Evolutionary conservation across 2,113 vertebrate genomes (phyloP), one percentile per base, ranked within the genome.

Genomic region (Perca fluviatilis): DNA sequence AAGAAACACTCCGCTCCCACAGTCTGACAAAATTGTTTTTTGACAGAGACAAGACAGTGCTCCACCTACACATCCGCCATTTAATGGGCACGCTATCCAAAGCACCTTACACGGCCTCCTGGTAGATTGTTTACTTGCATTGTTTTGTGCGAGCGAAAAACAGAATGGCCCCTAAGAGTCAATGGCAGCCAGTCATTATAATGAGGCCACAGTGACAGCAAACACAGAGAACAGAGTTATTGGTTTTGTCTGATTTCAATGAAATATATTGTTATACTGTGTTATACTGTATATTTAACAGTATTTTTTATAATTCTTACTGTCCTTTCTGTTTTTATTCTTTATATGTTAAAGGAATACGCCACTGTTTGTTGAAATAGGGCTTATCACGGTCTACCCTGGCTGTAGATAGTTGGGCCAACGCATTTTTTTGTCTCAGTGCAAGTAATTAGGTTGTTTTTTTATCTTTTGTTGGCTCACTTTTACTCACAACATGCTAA

Each of bases 161-260:
- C 43, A 43, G 43, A 50, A 50, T 23, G 15, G 13, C 23, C 36
- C 30, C n/a, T 25, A 60, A 61, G 51, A 73, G 61, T 69, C 5
- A 3, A 21, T 46, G 56, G 33, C 68, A 43, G 50, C n/a, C 30
- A 16, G 50, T 56, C 1, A 0, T 65, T 73, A 36, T 78, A 85
- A 86, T 81, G 69, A 83, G 83, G 50, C 56, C 68, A 46, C 79
- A 47, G 40, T 25, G 87, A 77, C 62, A 77, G 63, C 30, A 58
- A 61, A 77, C 57, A 76, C 62, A 0, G 49, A 21, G 33, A 40
- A 60, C 74, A 50, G 14, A 62, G 61, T 68, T 70, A 57, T 74
- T 66, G 58, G 46, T 36, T 79, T 43, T 61, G 54, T 57, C 56
- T 49, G 61, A 36, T 13, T 70, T 23, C 10, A 14, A 19, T 58